Evolutionary conservation across 2,888 invertebrate genomes (phyloP).

Genomic region (Meghimatium bilineatum): DNA sequence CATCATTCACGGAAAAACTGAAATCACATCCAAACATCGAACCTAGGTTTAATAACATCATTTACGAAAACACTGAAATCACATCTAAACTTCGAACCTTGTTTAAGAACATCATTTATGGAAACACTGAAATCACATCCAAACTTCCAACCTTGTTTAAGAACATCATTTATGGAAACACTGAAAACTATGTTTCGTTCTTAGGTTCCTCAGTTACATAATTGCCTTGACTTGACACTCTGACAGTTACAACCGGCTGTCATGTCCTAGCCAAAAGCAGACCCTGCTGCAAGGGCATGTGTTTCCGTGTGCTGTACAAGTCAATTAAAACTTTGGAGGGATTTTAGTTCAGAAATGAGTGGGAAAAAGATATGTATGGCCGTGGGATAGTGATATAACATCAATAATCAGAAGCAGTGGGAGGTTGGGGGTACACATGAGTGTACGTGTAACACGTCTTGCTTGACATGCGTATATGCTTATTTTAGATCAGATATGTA

Average conservation of each 20-base stretch:
- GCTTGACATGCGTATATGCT: too few species aligned
- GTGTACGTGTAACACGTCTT: too few species aligned
- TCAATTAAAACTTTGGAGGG: background rate
- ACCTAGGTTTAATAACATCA: too few species aligned
- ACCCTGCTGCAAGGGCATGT: background rate
- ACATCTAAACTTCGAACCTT: background rate
- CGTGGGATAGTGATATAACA: too few species aligned
- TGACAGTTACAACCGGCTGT: background rate
- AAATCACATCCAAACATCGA: too few species aligned
- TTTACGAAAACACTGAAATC: too few species aligned
- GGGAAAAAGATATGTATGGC: background rate
- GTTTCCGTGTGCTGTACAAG: background rate
- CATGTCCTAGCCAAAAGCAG: background rate
- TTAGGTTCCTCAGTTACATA: background rate
- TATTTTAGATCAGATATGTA: too few species aligned
- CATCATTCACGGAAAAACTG: too few species aligned
- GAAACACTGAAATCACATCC: background rate
- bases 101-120: too few species aligned
- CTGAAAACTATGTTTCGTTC: background rate
- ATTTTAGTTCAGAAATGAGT: background rate
- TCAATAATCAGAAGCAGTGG: too few species aligned
- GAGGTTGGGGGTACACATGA: too few species aligned
- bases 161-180: background rate
- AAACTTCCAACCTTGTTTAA: background rate
- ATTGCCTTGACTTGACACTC: background rate